Percentiles rank a stretch among this genome's conserved stretches.
These are phyloP conservation scores for Potorous gilbertii DNA, from an alignment of 2,797 vertebrate genomes.

Conservation along the genomic window DNA sequence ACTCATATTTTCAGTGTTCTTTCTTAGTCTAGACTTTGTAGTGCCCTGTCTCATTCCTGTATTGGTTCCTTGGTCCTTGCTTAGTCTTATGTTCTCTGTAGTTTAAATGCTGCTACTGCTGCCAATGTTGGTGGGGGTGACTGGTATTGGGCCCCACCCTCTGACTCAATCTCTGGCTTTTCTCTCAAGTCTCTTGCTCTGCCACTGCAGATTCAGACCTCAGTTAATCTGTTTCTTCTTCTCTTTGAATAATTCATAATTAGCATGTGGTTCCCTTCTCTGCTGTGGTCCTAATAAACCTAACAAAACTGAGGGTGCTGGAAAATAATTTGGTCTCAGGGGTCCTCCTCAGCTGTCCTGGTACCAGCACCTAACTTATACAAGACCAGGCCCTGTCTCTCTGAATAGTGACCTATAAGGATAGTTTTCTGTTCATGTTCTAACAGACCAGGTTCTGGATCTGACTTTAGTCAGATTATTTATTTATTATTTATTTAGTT, in stretches of 20 bases:
- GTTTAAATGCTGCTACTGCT: neutral
- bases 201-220: neutral
- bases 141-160: neutral
- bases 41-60: neutral
- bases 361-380: neutral
- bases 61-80: neutral
- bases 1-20: neutral
- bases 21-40: neutral
- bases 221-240: neutral
- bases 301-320: neutral
- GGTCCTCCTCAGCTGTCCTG: neutral
- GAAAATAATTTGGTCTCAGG: neutral
- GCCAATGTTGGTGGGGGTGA: neutral
- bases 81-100: neutral
- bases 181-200: neutral
- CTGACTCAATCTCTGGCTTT: neutral
- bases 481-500: neutral
- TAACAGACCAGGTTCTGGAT: neutral
- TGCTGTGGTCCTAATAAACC: neutral
- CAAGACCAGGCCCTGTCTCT: neutral
- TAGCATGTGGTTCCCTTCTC: neutral
- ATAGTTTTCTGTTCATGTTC: neutral
- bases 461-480: neutral
- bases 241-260: too few species aligned
- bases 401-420: neutral